Conservation (phyloP, 2,797 vertebrate species). For the Alexandromys oeconomus region DNA sequence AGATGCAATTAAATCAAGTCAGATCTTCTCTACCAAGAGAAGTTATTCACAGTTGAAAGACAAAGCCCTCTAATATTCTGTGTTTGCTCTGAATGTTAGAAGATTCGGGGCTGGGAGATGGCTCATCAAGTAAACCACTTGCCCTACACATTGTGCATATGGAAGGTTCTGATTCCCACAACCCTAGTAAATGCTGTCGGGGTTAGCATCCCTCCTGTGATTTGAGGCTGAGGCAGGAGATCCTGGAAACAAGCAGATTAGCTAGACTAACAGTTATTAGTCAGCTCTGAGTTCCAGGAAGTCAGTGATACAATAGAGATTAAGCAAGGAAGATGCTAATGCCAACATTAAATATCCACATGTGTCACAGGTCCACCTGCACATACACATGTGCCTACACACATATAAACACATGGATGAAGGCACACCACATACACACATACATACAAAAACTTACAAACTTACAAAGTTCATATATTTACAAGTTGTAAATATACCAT, state of each 20-base stretch:
- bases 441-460: not conserved
- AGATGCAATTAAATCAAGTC: slow-evolving; percentile 51
- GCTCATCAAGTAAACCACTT: not conserved
- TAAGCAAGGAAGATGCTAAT: not conserved
- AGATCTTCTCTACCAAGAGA: not conserved
- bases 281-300: not conserved
- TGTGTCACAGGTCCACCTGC: not conserved
- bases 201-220: not conserved
- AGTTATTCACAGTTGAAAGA: not conserved
- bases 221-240: not conserved
- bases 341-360: not conserved
- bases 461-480: not conserved
- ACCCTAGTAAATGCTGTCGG: not conserved
- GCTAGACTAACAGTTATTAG: no score
- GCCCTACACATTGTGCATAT: not conserved
- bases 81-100: not conserved
- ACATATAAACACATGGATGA: not conserved
- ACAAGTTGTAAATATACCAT: not conserved
- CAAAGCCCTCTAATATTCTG: slow-evolving; percentile 6
- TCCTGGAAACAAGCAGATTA: not conserved
- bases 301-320: not conserved
- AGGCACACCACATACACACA: not conserved
- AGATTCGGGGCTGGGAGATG: not conserved
- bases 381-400: not conserved
- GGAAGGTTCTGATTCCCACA: not conserved